Conservation (phyloP, 2,888 invertebrate genomes). For the Abrostola tripartita region DNA sequence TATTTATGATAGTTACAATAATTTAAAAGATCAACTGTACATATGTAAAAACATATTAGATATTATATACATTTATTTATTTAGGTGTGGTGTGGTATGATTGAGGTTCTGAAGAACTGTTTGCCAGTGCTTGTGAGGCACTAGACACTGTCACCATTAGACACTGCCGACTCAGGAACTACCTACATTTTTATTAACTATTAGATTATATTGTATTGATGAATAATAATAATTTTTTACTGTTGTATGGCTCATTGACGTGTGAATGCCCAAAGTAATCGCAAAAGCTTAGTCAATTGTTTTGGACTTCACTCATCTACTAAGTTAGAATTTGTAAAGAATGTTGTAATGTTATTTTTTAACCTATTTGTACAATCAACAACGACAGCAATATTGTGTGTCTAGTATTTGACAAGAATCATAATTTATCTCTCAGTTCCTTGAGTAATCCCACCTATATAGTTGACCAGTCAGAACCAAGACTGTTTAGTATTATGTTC, state of each 20-base stretch:
- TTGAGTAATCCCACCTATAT: conserved; percentile 82
- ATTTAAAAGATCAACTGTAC: conserved; percentile 82
- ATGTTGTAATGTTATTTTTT: conserved; percentile 44
- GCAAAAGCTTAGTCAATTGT: conserved; percentile 72
- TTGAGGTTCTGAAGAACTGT: conserved; percentile 76
- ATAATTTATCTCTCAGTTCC: conserved; percentile 70
- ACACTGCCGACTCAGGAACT: conserved; percentile 60
- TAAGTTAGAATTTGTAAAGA: conserved; percentile 22
- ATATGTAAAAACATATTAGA: conserved; percentile 87
- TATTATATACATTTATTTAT: conserved; percentile 87
- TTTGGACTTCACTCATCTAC: conserved; percentile 58
- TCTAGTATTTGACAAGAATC: conserved; percentile 45
- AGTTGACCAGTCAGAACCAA: conserved; percentile 84
- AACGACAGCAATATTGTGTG: conserved; percentile 27
- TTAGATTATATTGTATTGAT: conserved; percentile 41
- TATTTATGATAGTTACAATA: conserved; percentile 81
- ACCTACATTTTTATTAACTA: conserved; percentile 48
- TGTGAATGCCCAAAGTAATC: conserved; percentile 63
- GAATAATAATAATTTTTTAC: conserved; percentile 44
- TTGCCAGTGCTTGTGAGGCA: conserved; percentile 73
- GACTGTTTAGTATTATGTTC: conserved; percentile 85
- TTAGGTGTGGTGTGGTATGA: conserved; percentile 80
- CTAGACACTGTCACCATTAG: conserved; percentile 65
- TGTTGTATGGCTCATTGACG: conserved; percentile 42
- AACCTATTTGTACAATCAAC: conserved; percentile 35